Evolutionary conservation across 2,888 invertebrate genomes (phyloP).

Genomic region (Aphrophora alni): DNA sequence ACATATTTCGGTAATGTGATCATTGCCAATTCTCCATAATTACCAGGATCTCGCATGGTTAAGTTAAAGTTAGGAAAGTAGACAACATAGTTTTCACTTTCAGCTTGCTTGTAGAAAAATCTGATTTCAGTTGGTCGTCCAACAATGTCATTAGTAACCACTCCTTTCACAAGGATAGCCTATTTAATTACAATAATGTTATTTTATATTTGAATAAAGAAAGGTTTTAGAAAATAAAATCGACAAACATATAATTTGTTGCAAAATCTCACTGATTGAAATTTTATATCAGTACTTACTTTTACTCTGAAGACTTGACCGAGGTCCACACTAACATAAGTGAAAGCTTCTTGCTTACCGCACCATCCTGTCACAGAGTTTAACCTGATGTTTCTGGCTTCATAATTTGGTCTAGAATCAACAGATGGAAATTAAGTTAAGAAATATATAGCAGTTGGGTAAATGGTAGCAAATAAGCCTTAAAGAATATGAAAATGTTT

Average conservation of each 20-base stretch:
- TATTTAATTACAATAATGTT: conserved; percentile 35
- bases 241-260: too few relatives aligned
- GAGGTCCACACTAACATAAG: conserved; percentile 93
- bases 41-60: conserved; percentile 94
- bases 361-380: conserved; percentile 97
- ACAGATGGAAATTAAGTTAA: too few relatives aligned
- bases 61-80: conserved; percentile 96
- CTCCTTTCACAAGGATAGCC: conserved; percentile 91
- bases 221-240: too few relatives aligned
- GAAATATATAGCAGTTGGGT: too few relatives aligned
- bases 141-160: conserved; percentile 93
- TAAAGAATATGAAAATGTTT: too few relatives aligned
- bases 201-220: too few relatives aligned
- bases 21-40: conserved; percentile 96
- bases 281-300: too few relatives aligned
- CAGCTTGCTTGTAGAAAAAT: conserved; percentile 95
- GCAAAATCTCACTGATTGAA: too few relatives aligned
- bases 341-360: conserved; percentile 95
- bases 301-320: conserved; percentile 92
- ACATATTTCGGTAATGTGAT: conserved; percentile 94
- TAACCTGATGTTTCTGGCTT: conserved; percentile 85
- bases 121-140: conserved; percentile 95
- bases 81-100: conserved; percentile 93
- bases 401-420: conserved; percentile 76
- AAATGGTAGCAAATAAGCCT: too few relatives aligned